Percentiles rank a stretch among this genome's conserved stretches.
phyloP scores from a whole-genome alignment of 2,888 invertebrate genomes.

The Blera fallax region DNA sequence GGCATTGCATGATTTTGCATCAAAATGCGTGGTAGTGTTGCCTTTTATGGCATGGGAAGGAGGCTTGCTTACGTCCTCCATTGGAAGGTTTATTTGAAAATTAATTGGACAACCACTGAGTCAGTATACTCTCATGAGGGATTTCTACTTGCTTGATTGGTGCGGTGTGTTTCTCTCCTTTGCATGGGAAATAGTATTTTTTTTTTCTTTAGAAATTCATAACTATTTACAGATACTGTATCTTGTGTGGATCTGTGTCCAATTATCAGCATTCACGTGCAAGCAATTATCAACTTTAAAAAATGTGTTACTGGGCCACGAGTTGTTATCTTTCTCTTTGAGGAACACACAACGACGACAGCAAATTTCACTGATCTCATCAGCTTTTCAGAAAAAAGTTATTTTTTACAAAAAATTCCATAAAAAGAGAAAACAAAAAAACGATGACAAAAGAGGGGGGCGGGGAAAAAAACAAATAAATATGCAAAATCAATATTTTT shows the following conservation, averaged over 20 bases:
- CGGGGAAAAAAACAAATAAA: background rate
- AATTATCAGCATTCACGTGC: slow-evolving; percentile 52
- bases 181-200: slow-evolving; percentile 12
- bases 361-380: slow-evolving; percentile 17
- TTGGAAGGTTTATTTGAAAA: slow-evolving; percentile 60
- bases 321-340: slow-evolving; percentile 37
- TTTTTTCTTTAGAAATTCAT: background rate
- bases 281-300: slow-evolving; percentile 24
- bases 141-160: slow-evolving; percentile 16
- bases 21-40: slow-evolving; percentile 56
- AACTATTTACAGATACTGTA: background rate
- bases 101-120: slow-evolving; percentile 59
- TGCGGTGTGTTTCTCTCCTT: background rate
- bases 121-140: background rate
- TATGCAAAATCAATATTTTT: slow-evolving; percentile 35
- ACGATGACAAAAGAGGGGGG: background rate
- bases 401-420: background rate
- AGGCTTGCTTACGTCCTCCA: background rate
- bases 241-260: slow-evolving; percentile 12
- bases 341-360: background rate
- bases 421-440: background rate
- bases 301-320: slow-evolving; percentile 59
- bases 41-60: slow-evolving; percentile 52
- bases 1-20: slow-evolving; percentile 55
- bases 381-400: background rate